These are phyloP conservation scores for Mya arenaria DNA, from an alignment of 1,140 invertebrate species.

Conservation along the genomic window DNA sequence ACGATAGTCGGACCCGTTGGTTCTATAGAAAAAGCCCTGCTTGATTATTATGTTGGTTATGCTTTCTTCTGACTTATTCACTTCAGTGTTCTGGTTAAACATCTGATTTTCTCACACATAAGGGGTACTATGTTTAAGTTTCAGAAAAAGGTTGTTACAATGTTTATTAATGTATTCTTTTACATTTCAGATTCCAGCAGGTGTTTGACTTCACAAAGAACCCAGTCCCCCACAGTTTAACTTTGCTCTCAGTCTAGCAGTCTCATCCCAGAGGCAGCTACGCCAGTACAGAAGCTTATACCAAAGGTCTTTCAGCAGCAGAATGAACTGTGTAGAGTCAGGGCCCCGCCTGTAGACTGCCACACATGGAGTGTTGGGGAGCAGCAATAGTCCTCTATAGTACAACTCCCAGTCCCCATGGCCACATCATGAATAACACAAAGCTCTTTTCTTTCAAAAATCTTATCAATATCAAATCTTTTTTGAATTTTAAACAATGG, in stretches of 20 bases:
- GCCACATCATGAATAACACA: no score
- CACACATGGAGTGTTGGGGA: constrained; percentile 24
- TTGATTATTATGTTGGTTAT: no score
- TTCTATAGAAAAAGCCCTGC: no score
- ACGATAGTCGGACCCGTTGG: no score
- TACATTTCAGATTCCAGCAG: constrained; percentile 60
- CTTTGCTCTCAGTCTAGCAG: constrained; percentile 31
- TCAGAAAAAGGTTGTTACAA: neutral
- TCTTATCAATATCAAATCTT: no score
- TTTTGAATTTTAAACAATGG: no score
- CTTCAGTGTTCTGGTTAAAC: no score
- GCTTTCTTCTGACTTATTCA: no score
- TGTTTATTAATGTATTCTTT: constrained; percentile 1
- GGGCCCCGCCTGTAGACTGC: constrained; percentile 36
- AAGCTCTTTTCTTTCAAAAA: no score
- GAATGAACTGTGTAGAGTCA: constrained; percentile 18
- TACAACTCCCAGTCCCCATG: neutral
- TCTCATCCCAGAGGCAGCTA: neutral
- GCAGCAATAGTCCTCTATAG: neutral
- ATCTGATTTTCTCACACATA: neutral
- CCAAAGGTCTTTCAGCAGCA: constrained; percentile 54
- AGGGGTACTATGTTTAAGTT: neutral
- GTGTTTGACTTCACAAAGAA: constrained; percentile 64
- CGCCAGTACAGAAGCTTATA: constrained; percentile 19
- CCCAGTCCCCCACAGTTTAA: constrained; percentile 59